These are phyloP conservation scores for Sebastes nivosus DNA, from an alignment of 2,797 vertebrate genomes.

Conservation along the genomic window DNA sequence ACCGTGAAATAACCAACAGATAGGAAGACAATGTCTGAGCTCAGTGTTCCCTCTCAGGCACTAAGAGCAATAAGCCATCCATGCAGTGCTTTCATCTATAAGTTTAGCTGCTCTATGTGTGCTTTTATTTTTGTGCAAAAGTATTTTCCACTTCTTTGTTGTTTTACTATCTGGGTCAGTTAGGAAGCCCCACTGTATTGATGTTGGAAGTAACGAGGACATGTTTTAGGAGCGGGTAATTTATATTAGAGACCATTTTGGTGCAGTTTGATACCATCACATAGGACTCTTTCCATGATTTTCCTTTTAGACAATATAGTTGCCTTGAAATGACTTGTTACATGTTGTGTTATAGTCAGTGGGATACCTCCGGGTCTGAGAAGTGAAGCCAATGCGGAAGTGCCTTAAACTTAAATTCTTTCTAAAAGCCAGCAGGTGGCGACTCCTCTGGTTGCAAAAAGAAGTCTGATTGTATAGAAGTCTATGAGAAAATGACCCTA, in stretches of 20 bases:
- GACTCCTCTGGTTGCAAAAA: too few relatives aligned
- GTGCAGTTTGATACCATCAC: not conserved
- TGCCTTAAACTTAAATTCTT: too few relatives aligned
- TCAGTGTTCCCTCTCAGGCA: not conserved
- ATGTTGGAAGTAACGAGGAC: slow-evolving; percentile 13
- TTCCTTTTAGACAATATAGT: not conserved
- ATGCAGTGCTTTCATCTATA: not conserved
- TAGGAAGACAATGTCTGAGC: not conserved
- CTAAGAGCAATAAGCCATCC: not conserved
- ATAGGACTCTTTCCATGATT: not conserved
- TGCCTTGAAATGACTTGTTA: not conserved
- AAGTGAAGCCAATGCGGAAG: too few relatives aligned
- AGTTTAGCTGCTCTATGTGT: not conserved
- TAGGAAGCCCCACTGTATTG: not conserved
- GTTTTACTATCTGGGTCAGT: not conserved
- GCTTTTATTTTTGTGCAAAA: not conserved
- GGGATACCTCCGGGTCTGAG: too few relatives aligned
- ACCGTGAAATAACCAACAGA: not conserved
- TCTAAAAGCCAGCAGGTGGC: too few relatives aligned
- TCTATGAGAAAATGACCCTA: too few relatives aligned
- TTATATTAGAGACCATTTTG: not conserved
- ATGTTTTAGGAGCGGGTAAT: slow-evolving; percentile 10
- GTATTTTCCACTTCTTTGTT: not conserved
- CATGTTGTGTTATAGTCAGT: not conserved
- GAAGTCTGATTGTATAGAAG: too few relatives aligned